phyloP scores from a whole-genome alignment of 1,140 invertebrate genomes.

The Leucophenga varia region DNA sequence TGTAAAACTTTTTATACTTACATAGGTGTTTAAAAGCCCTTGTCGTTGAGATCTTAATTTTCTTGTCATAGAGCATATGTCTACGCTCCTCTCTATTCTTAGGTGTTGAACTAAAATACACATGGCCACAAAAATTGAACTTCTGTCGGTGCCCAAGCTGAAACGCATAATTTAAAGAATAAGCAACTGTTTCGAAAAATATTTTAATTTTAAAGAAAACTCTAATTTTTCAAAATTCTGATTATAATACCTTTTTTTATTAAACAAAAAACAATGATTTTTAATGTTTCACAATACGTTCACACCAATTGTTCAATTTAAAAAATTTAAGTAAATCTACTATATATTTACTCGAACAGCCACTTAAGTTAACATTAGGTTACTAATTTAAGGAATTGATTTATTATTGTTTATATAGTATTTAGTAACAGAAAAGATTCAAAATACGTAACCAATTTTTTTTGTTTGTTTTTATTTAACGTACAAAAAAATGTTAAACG shows the following conservation, averaged over 20 bases:
- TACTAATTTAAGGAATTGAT: no score
- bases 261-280: neutral
- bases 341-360: no score
- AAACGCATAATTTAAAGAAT: neutral
- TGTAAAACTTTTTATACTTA: conserved; percentile 59
- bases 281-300: no score
- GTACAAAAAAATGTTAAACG: no score
- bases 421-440: no score
- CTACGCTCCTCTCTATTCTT: conserved; percentile 76
- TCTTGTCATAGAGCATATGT: conserved; percentile 80
- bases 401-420: no score
- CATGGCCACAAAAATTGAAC: conserved; percentile 85
- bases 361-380: no score
- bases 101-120: conserved; percentile 83
- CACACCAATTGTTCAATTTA: no score
- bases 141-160: conserved; percentile 79
- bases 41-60: conserved; percentile 82
- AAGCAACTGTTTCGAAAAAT: neutral
- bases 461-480: no score
- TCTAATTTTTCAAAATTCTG: neutral
- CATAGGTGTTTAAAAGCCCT: conserved; percentile 79
- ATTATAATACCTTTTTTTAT: no score
- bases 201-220: conserved; percentile 1
- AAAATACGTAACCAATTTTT: no score
- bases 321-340: no score